phyloP scores from a whole-genome alignment of 2,113 vertebrate genomes.

The Tragelaphus strepsiceros region DNA sequence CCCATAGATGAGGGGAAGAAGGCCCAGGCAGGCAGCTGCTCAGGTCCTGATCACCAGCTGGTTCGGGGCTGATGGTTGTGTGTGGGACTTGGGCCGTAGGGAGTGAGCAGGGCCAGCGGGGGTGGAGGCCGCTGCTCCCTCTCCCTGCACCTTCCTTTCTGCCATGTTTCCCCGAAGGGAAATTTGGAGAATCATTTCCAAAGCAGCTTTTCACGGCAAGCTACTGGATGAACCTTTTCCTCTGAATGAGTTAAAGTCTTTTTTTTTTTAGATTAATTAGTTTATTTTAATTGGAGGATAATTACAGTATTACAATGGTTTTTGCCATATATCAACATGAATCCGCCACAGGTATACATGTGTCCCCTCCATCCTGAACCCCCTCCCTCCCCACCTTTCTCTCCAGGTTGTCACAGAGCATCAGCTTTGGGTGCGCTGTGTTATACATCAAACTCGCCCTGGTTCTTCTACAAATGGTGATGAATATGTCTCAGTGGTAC shows the following conservation, averaged over 20 bases:
- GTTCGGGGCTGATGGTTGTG: neutral
- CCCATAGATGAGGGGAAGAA: neutral
- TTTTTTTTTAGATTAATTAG: neutral
- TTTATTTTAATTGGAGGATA: neutral
- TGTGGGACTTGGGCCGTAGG: neutral
- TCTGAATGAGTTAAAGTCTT: neutral
- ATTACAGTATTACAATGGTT: neutral
- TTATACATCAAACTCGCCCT: neutral
- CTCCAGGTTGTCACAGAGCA: neutral
- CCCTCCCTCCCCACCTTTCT: neutral
- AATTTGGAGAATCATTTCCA: neutral
- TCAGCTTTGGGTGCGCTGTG: neutral
- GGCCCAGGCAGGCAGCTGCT: neutral
- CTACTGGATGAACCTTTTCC: neutral
- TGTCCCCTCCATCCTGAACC: neutral
- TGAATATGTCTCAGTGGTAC: neutral
- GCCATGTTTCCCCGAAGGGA: fast-evolving
- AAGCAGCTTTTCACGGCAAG: neutral
- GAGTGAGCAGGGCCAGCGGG: neutral
- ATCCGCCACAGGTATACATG: neutral
- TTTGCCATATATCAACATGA: neutral
- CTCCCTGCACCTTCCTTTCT: neutral
- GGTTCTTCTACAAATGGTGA: neutral
- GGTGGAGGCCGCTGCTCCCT: fast-evolving
- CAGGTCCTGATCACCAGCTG: neutral